phyloP scores from a whole-genome alignment of 2,888 invertebrate species.

The Pharmacophagus antenor region DNA sequence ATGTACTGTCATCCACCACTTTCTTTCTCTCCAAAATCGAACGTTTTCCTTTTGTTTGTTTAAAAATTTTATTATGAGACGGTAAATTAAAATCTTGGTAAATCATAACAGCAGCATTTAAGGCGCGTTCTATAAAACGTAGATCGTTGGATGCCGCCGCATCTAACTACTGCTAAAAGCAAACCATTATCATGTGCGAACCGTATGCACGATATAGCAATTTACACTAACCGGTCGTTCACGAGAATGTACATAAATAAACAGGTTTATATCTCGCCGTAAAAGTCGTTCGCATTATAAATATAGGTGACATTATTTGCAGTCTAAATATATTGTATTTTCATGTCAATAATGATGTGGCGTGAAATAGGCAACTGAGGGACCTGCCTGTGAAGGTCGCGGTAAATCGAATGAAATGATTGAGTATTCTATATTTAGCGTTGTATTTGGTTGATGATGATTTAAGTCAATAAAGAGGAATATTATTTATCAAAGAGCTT shows the following conservation, averaged over 20 bases:
- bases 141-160: not conserved
- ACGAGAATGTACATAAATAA: conserved; percentile 8
- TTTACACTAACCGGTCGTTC: conserved; percentile 5
- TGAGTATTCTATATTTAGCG: too few species aligned
- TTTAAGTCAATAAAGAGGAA: too few species aligned
- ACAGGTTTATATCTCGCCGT: not conserved
- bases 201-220: conserved; percentile 7
- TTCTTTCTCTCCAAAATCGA: too few species aligned
- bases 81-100: not conserved
- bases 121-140: not conserved
- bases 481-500: too few species aligned
- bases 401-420: too few species aligned
- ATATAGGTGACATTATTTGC: not conserved
- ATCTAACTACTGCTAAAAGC: conserved; percentile 2
- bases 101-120: too few species aligned
- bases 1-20: too few species aligned
- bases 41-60: not conserved
- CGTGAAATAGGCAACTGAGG: too few species aligned
- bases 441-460: too few species aligned
- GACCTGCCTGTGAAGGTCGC: too few species aligned
- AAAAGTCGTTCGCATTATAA: conserved; percentile 4
- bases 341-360: not conserved
- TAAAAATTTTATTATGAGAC: not conserved
- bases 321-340: not conserved
- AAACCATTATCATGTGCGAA: conserved; percentile 1